A percentile compares a stretch with the other conserved stretches of the same genome.
Evolutionary conservation across 2,888 invertebrate genomes (phyloP).

Genomic region (Gisinianus flammeolus): DNA sequence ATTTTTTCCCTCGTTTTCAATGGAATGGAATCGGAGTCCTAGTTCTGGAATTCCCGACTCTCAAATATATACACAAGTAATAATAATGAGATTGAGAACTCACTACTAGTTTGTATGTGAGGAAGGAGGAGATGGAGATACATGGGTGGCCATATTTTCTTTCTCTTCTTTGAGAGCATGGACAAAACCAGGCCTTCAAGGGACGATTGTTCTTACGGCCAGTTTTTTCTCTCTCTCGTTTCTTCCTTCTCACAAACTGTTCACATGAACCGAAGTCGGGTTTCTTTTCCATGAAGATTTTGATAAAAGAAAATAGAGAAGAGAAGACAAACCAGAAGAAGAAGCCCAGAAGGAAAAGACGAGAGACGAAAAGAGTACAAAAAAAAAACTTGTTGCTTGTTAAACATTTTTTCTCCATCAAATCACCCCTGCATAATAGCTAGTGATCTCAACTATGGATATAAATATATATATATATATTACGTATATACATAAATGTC

Average conservation of each 20-base stretch:
- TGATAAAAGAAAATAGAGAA: conserved; percentile 42
- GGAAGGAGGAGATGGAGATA: conserved; percentile 25
- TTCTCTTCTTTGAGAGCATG: conserved; percentile 7
- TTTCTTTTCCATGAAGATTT: conserved; percentile 32
- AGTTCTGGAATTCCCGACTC: conserved; percentile 1
- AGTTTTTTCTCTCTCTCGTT: conserved; percentile 26
- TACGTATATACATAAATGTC: not conserved
- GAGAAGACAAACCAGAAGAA: conserved; percentile 39
- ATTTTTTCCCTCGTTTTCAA: conserved; percentile 4
- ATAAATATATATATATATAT: not conserved
- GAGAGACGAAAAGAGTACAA: conserved; percentile 47
- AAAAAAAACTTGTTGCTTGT: conserved; percentile 44
- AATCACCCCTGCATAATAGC: conserved; percentile 33
- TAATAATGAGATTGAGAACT: conserved; percentile 1
- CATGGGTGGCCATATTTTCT: conserved; percentile 40
- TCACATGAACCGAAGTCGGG: conserved; percentile 30
- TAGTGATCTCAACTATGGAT: conserved; percentile 4
- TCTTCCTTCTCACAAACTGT: conserved; percentile 6
- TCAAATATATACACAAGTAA: not conserved
- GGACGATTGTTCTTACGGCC: conserved; percentile 32
- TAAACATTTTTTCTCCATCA: conserved; percentile 34
- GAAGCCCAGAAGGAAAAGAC: conserved; percentile 46
- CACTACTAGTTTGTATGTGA: not conserved
- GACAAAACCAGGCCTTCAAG: conserved; percentile 30
- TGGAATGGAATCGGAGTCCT: conserved; percentile 19